Evolutionary conservation across 2,797 vertebrate species (phyloP).

Genomic region (Nothura maculosa): DNA sequence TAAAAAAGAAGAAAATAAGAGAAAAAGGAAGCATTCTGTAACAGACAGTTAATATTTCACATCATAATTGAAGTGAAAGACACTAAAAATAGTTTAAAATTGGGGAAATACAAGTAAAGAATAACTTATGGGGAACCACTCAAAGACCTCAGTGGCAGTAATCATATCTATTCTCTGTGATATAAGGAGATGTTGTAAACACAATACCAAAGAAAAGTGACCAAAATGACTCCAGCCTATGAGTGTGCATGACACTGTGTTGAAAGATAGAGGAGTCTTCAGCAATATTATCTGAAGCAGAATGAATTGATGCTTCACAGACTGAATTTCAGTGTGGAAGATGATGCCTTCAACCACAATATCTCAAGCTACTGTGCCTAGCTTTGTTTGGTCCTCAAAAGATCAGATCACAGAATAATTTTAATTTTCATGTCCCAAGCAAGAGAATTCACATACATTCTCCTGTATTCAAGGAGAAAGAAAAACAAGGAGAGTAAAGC

Average conservation of each 20-base stretch:
- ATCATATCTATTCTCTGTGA: slow-evolving; percentile 37
- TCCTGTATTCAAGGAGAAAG: neutral
- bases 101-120: slow-evolving; percentile 33
- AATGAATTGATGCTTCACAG: neutral
- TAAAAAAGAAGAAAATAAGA: slow-evolving; percentile 16
- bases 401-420: neutral
- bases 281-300: neutral
- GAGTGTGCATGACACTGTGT: neutral
- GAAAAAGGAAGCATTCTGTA: neutral
- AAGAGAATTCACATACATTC: neutral
- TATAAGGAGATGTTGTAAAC: slow-evolving; percentile 63
- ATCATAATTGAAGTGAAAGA: slow-evolving; percentile 31
- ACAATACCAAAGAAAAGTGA: slow-evolving; percentile 39
- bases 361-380: neutral
- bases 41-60: neutral
- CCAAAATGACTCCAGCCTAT: neutral
- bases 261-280: neutral
- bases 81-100: neutral
- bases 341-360: neutral
- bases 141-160: neutral
- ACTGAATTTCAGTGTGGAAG: neutral
- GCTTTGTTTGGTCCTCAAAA: slow-evolving; percentile 28
- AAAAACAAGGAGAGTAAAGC: neutral
- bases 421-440: neutral
- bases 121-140: slow-evolving; percentile 53